These are phyloP conservation scores for Agrotis ipsilon DNA, from an alignment of 2,888 invertebrate genomes.

Conservation along the genomic window DNA sequence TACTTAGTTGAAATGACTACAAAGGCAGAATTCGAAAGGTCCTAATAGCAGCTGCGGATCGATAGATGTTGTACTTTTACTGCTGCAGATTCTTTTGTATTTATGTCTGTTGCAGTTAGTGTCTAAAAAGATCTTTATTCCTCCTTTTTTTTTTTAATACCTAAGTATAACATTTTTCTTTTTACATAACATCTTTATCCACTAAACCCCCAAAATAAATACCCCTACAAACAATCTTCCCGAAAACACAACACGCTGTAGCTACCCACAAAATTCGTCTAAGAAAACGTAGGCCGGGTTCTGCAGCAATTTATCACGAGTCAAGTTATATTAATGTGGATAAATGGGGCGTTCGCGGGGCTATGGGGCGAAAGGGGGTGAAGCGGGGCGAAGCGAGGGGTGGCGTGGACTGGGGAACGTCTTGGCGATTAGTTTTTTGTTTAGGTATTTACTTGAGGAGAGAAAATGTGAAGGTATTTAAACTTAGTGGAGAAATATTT, in stretches of 20 bases:
- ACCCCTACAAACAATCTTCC: slow-evolving; percentile 20
- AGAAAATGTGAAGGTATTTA: neutral
- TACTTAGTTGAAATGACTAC: neutral
- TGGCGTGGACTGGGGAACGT: slow-evolving; percentile 65
- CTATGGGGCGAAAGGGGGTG: slow-evolving; percentile 49
- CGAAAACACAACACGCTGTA: slow-evolving; percentile 76
- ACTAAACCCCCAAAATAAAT: neutral
- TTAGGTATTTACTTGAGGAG: slow-evolving; percentile 38
- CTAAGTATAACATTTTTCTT: no score
- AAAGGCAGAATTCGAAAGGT: neutral
- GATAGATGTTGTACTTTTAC: neutral
- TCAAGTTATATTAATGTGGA: slow-evolving; percentile 90
- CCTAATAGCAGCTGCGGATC: neutral
- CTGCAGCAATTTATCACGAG: slow-evolving; percentile 89
- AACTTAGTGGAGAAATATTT: no score
- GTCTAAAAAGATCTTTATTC: no score
- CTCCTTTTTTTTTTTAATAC: no score
- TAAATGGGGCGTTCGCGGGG: slow-evolving; percentile 80
- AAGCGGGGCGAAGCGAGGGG: slow-evolving; percentile 52
- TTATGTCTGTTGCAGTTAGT: no score
- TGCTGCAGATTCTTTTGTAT: no score
- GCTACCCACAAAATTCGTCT: slow-evolving; percentile 81
- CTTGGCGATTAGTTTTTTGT: slow-evolving; percentile 71
- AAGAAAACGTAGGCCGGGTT: slow-evolving; percentile 89
- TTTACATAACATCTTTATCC: no score